phyloP scores from a whole-genome alignment of 2,888 invertebrate species.

The Gibbula magus region DNA sequence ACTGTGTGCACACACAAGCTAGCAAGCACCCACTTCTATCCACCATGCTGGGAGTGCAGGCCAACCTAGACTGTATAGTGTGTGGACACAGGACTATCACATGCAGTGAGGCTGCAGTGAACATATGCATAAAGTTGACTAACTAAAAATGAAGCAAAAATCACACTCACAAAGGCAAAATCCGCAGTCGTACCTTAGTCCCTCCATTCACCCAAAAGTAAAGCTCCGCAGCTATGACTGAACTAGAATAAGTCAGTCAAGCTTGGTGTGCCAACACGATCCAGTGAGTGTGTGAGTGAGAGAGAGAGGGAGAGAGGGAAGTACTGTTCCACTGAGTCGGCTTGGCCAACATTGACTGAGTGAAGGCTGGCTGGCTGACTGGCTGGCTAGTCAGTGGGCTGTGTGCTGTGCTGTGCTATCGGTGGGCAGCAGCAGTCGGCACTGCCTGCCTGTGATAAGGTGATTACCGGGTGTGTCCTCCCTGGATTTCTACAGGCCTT shows the following conservation, averaged over 20 bases:
- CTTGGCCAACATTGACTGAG: background rate
- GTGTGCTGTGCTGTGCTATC: too few species aligned
- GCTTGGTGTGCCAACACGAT: too few species aligned
- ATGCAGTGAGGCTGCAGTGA: background rate
- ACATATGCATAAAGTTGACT: background rate
- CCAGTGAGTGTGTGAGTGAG: background rate
- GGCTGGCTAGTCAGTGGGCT: background rate
- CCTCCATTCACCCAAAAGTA: constrained; percentile 1
- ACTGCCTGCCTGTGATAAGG: constrained; percentile 5
- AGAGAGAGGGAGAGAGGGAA: background rate
- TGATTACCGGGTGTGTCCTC: constrained; percentile 11
- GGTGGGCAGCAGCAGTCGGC: too few species aligned
- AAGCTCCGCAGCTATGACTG: background rate
- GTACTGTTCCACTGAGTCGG: background rate
- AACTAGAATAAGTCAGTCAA: background rate
- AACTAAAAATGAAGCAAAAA: background rate
- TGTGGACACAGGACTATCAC: too few species aligned
- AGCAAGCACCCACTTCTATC: too few species aligned
- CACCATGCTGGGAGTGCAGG: too few species aligned
- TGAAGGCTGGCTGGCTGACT: background rate
- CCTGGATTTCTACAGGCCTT: background rate
- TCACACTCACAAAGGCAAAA: constrained; percentile 13
- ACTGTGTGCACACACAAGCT: too few species aligned
- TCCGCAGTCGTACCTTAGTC: constrained; percentile 13
- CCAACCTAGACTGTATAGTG: too few species aligned